These are phyloP conservation scores for Hesperia comma DNA, from an alignment of 2,888 invertebrate genomes.

Conservation along the genomic window DNA sequence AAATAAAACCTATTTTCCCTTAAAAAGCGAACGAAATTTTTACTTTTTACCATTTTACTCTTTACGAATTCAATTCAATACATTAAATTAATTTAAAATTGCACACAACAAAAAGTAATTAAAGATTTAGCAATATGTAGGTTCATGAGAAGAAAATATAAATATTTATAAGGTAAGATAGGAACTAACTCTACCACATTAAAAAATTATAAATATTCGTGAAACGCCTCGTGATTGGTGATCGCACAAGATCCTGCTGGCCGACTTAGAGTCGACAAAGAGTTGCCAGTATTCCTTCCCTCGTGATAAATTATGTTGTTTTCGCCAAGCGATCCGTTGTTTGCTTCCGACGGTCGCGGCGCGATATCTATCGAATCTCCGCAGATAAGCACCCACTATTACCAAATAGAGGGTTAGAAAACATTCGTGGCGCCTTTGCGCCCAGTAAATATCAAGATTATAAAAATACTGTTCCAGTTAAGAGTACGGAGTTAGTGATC, in stretches of 20 bases:
- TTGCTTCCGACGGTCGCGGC: slow-evolving; percentile 59
- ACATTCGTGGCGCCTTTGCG: slow-evolving; percentile 60
- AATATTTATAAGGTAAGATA: no score
- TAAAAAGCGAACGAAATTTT: no score
- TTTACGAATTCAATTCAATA: no score
- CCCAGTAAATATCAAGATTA: slow-evolving; percentile 47
- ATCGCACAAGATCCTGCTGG: background rate
- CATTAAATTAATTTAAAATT: no score
- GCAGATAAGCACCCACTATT: slow-evolving; percentile 36
- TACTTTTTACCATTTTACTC: no score
- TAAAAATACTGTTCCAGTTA: background rate
- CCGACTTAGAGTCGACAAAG: slow-evolving; percentile 44
- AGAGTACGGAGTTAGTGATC: no score
- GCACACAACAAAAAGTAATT: no score
- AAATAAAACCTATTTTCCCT: no score
- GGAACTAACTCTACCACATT: no score
- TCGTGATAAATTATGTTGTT: slow-evolving; percentile 82
- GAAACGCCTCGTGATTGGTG: background rate
- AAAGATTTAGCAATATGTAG: no score
- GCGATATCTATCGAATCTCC: slow-evolving; percentile 45
- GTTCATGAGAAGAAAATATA: no score
- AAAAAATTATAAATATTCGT: no score
- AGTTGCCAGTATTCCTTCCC: slow-evolving; percentile 71
- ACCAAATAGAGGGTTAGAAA: slow-evolving; percentile 36
- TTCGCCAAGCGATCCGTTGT: slow-evolving; percentile 71